Base-by-base conservation (phyloP, 2,888 invertebrate species). In the Fragum whitleyi region DNA sequence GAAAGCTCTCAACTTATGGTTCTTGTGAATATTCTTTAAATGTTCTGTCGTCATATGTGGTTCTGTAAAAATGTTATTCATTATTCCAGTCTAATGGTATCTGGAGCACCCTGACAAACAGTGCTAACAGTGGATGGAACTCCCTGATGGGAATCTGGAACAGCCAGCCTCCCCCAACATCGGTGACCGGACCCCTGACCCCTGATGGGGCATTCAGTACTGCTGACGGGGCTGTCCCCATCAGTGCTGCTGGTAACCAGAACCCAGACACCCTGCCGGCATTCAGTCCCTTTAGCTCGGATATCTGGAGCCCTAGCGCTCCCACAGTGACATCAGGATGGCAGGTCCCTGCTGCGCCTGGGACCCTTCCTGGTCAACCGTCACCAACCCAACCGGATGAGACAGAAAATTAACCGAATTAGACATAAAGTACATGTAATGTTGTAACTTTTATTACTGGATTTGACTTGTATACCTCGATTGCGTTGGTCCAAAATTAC, bases 241-340 rank as follows among this genome's bases (percentile, higher is more conserved):
- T 74, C 61, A 81, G 65, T 69, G 73, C 80, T 2, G 3, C 77
- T 11, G 75, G 71, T 32, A 74, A 72, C 21, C 81, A 78, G 74
- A 62, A 76, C 6, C 59, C 77, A 19, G 85, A 86, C 42, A 68
- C 75, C 16, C 83, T 87, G 36, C 87, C 86, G 26, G 83, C 87
- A 0, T 92, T 90, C 85, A 89, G 89, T 79, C 92, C 91, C 0
- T 91, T 92, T 87, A 88, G 87, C 80, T 88, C 90, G 0, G 87
- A 90, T 77, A 92, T 92, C 80, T 92, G 92, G 92, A 88, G 89
- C 39, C 92, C 92, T 14, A 89, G 87, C 57, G 86, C 90, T 19
- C 78, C 87, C 0, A 76, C 76, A 2, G 74, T 87, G 19, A 83
- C 83, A n/a, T 78, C 82, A 28, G 87, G 88, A 21, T 87, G 87